Conservation (phyloP, 1,140 invertebrate genomes). For the Platyura marginata region DNA sequence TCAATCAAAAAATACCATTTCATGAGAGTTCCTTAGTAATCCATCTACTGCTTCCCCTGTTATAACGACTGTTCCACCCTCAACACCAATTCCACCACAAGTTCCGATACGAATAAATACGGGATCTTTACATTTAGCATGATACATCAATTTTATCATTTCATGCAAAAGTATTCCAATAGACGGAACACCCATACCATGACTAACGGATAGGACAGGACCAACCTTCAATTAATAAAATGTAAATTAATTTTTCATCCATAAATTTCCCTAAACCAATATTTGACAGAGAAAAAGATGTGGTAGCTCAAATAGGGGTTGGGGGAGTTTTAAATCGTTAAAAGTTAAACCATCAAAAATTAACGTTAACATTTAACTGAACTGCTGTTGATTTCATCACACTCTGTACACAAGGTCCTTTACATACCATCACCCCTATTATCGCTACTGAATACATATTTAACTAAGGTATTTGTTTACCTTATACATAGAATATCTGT, state of each 20-base stretch:
- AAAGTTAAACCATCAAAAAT: too few species aligned
- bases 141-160: conserved; percentile 83
- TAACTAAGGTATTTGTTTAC: conserved; percentile 47
- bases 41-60: conserved; percentile 75
- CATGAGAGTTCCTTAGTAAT: conserved; percentile 45
- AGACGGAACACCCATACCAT: conserved; percentile 89
- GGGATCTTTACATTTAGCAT: conserved; percentile 72
- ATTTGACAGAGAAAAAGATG: too few species aligned
- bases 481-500: conserved; percentile 95
- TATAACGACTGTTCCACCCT: conserved; percentile 75
- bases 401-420: conserved; percentile 60
- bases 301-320: too few species aligned
- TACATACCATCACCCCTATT: too few species aligned
- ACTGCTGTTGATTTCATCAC: too few species aligned
- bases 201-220: conserved; percentile 34
- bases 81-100: conserved; percentile 78
- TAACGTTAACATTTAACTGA: too few species aligned
- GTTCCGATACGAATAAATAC: conserved; percentile 86
- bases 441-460: too few species aligned
- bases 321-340: too few species aligned
- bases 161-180: conserved; percentile 84
- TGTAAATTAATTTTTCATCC: too few species aligned
- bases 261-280: too few species aligned
- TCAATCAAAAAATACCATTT: conserved; percentile 32
- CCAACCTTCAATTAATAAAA: too few species aligned